A percentile compares a stretch with the other conserved stretches of the same genome.
phyloP scores from a whole-genome alignment of 2,888 invertebrate species.

The Trisateles emortualis region DNA sequence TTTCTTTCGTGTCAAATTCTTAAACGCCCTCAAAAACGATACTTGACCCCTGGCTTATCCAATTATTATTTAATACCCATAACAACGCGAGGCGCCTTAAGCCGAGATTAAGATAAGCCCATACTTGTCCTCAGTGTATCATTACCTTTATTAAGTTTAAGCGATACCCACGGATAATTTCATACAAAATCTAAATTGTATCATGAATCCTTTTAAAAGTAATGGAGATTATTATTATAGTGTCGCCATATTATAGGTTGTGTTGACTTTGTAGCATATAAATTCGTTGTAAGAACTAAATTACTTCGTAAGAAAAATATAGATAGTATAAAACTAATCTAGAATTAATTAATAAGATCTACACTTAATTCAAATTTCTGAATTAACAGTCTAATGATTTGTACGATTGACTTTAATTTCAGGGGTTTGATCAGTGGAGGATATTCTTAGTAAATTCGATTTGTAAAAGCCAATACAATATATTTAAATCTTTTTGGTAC shows the following conservation, averaged over 20 bases:
- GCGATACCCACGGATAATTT: constrained; percentile 67
- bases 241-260: constrained; percentile 60
- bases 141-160: constrained; percentile 75
- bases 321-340: not conserved
- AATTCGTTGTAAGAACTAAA: constrained; percentile 8
- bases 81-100: constrained; percentile 73
- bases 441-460: no score
- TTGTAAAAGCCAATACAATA: no score
- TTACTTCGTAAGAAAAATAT: constrained; percentile 16
- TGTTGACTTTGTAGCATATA: constrained; percentile 29
- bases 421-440: no score
- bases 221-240: constrained; percentile 66
- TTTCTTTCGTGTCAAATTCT: constrained; percentile 33
- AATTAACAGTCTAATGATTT: no score
- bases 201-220: constrained; percentile 61
- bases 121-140: constrained; percentile 72
- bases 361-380: no score
- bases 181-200: constrained; percentile 78
- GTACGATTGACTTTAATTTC: no score
- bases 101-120: constrained; percentile 80
- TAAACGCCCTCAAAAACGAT: constrained; percentile 57
- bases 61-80: constrained; percentile 82
- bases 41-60: constrained; percentile 79
- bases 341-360: not conserved
- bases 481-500: no score